These are phyloP conservation scores for Crocodylus rhombifer DNA, from an alignment of 2,797 vertebrate genomes.

Conservation along the genomic window DNA sequence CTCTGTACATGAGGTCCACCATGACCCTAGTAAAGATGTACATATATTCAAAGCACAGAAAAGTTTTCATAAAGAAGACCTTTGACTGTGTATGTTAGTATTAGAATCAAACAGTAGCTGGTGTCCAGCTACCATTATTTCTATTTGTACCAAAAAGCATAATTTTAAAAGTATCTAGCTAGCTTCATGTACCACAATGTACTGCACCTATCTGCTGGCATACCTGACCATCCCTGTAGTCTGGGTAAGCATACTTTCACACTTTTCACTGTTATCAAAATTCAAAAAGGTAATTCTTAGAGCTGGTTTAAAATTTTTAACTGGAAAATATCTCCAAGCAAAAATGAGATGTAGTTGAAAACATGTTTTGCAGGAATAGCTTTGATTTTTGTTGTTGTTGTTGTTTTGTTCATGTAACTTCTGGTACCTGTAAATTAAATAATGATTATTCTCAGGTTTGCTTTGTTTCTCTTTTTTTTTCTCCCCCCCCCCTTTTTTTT, in stretches of 20 bases:
- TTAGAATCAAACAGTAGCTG: neutral
- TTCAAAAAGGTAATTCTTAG: neutral
- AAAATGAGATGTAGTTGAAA: neutral
- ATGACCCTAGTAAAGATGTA: conserved; percentile 89
- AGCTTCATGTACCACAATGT: neutral
- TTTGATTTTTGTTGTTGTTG: too few relatives aligned
- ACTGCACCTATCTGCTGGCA: too few relatives aligned
- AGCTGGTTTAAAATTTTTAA: neutral
- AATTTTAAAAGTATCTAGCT: conserved; percentile 3
- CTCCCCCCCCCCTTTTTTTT: too few relatives aligned
- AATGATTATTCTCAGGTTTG: too few relatives aligned
- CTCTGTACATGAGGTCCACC: conserved; percentile 86
- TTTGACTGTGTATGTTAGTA: conserved; percentile 65
- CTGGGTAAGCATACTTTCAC: too few relatives aligned
- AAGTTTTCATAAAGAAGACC: conserved; percentile 71
- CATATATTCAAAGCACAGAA: conserved; percentile 89
- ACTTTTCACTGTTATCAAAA: neutral
- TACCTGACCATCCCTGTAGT: too few relatives aligned
- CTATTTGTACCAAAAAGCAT: conserved; percentile 20
- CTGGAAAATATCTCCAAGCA: neutral
- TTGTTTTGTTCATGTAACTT: too few relatives aligned
- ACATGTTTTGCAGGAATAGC: neutral
- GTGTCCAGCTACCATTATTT: conserved; percentile 21
- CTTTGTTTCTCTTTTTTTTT: neutral
- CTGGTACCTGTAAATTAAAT: too few relatives aligned